phyloP scores from a whole-genome alignment of 2,797 vertebrate genomes.

The Muraenolepis orangiensis region DNA sequence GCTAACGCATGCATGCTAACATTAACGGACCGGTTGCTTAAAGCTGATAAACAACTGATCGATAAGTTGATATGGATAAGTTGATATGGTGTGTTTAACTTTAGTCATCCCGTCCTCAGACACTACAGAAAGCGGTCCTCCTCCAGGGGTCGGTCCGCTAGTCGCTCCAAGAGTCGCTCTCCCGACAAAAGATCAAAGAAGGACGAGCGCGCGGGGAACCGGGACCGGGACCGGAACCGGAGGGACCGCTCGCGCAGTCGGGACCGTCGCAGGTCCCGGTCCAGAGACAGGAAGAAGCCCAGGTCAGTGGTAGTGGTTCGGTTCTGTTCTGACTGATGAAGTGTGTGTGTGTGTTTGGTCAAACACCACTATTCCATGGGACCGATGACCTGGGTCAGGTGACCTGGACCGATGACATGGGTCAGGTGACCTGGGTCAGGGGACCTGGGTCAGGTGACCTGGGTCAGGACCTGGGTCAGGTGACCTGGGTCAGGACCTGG shows the following conservation, averaged over 20 bases:
- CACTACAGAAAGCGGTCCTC: constrained; percentile 94
- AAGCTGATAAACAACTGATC: neutral
- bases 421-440: too few relatives aligned
- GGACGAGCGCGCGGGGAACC: constrained; percentile 80
- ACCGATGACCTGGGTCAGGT: too few relatives aligned
- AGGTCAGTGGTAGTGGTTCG: constrained; percentile 80
- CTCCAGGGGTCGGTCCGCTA: constrained; percentile 86
- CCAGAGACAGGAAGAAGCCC: constrained; percentile 87
- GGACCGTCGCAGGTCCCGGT: constrained; percentile 89
- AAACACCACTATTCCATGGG: too few relatives aligned
- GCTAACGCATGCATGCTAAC: constrained; percentile 51
- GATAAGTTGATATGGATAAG: too few relatives aligned
- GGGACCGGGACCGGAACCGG: constrained; percentile 83
- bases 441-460: too few relatives aligned
- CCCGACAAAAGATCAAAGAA: constrained; percentile 93
- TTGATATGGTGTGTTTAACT: neutral
- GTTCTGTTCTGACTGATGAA: constrained; percentile 4
- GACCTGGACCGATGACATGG: too few relatives aligned
- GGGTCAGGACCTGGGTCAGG: too few relatives aligned
- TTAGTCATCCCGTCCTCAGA: constrained; percentile 59
- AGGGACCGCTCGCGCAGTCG: constrained; percentile 83
- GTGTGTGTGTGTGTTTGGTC: too few relatives aligned
- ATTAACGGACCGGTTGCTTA: neutral
- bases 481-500: too few relatives aligned
- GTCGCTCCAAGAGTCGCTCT: constrained; percentile 89